A percentile compares a stretch with the other conserved stretches of the same genome.
phyloP scores from a whole-genome alignment of 2,888 invertebrate genomes.

The Chouioia cunea region DNA sequence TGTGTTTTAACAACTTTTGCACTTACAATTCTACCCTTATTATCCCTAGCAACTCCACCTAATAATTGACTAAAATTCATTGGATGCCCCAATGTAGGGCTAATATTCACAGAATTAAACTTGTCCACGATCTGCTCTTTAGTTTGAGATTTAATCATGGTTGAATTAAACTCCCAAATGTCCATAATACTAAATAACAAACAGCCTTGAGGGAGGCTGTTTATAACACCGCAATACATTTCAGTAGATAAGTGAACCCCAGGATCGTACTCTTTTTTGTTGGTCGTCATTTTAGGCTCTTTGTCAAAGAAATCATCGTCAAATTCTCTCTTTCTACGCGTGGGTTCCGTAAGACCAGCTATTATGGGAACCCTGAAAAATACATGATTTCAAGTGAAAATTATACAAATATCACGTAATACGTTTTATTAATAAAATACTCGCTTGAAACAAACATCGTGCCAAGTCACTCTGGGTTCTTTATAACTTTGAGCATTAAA shows the following conservation, averaged over 20 bases:
- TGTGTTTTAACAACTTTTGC: slow-evolving; percentile 76
- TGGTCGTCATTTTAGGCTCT: slow-evolving; percentile 50
- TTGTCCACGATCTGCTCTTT: slow-evolving; percentile 74
- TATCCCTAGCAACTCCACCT: slow-evolving; percentile 74
- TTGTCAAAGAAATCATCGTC: slow-evolving; percentile 63
- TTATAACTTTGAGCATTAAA: slow-evolving; percentile 62
- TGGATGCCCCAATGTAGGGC: slow-evolving; percentile 77
- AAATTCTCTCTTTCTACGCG: slow-evolving; percentile 52
- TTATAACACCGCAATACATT: slow-evolving; percentile 76
- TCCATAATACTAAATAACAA: slow-evolving; percentile 77
- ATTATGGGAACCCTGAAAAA: slow-evolving; percentile 62
- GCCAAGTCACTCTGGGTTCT: slow-evolving; percentile 66
- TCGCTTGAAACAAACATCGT: slow-evolving; percentile 73
- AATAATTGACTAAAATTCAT: slow-evolving; percentile 75
- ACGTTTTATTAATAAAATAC: slow-evolving; percentile 39
- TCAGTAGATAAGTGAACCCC: slow-evolving; percentile 72
- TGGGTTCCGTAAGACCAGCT: slow-evolving; percentile 47
- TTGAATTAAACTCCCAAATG: slow-evolving; percentile 76
- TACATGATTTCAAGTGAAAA: no score
- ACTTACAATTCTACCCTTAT: slow-evolving; percentile 74
- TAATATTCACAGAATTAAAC: slow-evolving; percentile 73
- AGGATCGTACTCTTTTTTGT: slow-evolving; percentile 70
- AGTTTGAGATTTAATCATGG: slow-evolving; percentile 71
- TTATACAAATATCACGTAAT: no score
- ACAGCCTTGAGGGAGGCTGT: slow-evolving; percentile 75